Conservation (phyloP, 1,140 invertebrate genomes). For the Callitettix versicolor region DNA sequence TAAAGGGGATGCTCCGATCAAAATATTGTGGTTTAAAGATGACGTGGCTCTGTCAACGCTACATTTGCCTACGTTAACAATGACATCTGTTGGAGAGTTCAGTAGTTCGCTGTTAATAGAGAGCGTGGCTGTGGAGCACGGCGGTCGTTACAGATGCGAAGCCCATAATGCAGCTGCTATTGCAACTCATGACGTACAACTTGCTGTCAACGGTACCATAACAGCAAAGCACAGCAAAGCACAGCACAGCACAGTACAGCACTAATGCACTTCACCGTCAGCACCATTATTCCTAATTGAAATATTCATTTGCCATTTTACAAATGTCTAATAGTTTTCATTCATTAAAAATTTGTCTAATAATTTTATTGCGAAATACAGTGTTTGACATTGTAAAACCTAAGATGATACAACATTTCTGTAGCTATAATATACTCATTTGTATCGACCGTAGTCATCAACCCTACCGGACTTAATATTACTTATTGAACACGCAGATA, state of each 20-base stretch:
- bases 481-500: no score
- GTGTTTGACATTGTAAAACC: no score
- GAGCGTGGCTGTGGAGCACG: slow-evolving; percentile 46
- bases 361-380: no score
- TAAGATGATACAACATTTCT: no score
- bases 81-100: slow-evolving; percentile 34
- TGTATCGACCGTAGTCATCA: no score
- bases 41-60: slow-evolving; percentile 34
- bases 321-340: no score
- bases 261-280: no score
- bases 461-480: no score
- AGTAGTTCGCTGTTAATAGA: slow-evolving; percentile 49
- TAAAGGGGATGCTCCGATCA: slow-evolving; percentile 54
- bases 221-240: neutral
- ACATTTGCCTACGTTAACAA: slow-evolving; percentile 12
- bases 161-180: slow-evolving; percentile 47
- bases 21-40: slow-evolving; percentile 62
- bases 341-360: no score
- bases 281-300: no score
- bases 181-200: slow-evolving; percentile 46
- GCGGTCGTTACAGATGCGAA: slow-evolving; percentile 60
- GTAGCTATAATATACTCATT: no score
- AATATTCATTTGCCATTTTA: no score
- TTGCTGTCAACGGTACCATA: slow-evolving; percentile 47
- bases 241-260: neutral